Evolutionary conservation across 2,113 vertebrate species (phyloP), one percentile per base, ranked within the genome.

Genomic region (Dunckerocampus dactyliophorus): DNA sequence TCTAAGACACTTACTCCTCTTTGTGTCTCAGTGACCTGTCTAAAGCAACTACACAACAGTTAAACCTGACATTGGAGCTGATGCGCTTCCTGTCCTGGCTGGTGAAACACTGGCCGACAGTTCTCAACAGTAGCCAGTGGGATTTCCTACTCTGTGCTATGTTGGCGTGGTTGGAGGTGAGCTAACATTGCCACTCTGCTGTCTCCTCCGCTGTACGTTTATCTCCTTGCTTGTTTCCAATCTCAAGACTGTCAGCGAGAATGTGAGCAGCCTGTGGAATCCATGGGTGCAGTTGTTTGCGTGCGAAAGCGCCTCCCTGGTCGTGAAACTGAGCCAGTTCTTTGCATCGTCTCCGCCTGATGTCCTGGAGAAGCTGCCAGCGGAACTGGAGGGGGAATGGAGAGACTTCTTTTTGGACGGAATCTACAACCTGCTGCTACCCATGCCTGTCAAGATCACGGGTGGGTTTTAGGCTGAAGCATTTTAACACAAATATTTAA

Each of bases 141-240:
- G 97, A 99, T 81, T 97, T 99, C 43, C 65, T 98, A 71, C 89
- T 98, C 86, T 99, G 97, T 74, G 94, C 95, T 28, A 94, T 95
- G 95, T 76, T 99, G 72, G 90, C 94, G 21, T 99, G 97, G 96
- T 70, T 98, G 75, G 94, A 98, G 93, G 97, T 99, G 84, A 90
- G 74, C 47, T 20, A 19, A 10, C 11, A 3, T 14, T 50, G 53
- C 10, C 5, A 6, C 47, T 24, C 19, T 24, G 31, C 19, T 59
- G 39, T 21, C 1, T 37, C 16, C 19, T 4, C 13, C 17, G 4
- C 24, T 16, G 42, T 3, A 47, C 17, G n/a, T 48, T 47, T 7
- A 56, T 56, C 54, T 37, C 19, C 37, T 20, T 12, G 2, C n/a
- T 65, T 55, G 12, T 34, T 65, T 28, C 45, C n/a, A n/a, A 21